These are phyloP conservation scores for Scylla paramamosain DNA, from an alignment of 1,140 invertebrate genomes.

Conservation along the genomic window DNA sequence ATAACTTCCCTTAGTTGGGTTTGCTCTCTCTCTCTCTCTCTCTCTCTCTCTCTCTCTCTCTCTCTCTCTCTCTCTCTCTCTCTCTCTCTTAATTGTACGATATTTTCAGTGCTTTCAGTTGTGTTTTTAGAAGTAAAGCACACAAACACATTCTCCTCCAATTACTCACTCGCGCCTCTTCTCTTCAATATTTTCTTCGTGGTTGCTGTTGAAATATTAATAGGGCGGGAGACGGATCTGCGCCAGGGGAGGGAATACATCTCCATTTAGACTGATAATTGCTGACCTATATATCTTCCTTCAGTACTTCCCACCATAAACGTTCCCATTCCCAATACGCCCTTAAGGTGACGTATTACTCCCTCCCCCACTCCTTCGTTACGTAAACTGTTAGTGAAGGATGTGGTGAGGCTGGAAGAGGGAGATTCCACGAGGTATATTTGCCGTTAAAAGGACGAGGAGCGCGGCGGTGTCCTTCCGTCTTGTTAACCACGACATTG, in stretches of 20 bases:
- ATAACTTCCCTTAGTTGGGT: constrained; percentile 10
- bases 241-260: neutral
- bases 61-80: neutral
- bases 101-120: too few species aligned
- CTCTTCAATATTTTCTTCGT: too few species aligned
- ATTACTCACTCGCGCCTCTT: too few species aligned
- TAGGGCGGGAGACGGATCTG: too few species aligned
- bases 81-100: neutral
- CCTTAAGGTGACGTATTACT: neutral
- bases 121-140: too few species aligned
- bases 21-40: neutral
- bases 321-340: neutral
- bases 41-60: neutral
- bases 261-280: neutral
- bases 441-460: neutral
- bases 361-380: neutral
- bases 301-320: neutral
- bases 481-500: neutral
- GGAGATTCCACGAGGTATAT: neutral
- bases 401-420: neutral
- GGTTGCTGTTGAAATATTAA: too few species aligned
- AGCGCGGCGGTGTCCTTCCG: neutral
- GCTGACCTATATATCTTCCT: neutral
- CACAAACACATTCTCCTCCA: too few species aligned
- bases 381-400: neutral